phyloP scores from a whole-genome alignment of 2,888 invertebrate genomes.

The Odontocolon sp. region DNA sequence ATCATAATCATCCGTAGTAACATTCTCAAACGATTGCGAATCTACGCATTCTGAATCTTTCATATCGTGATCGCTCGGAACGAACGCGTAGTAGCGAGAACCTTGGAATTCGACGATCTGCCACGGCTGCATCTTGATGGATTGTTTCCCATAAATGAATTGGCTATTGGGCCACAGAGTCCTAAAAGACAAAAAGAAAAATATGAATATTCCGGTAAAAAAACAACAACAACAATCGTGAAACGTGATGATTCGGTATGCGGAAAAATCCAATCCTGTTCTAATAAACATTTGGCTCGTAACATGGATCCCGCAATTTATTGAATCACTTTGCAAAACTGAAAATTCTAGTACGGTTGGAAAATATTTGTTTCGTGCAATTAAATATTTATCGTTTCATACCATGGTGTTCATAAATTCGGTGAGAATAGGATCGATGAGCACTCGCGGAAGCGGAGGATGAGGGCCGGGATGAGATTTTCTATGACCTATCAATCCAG shows the following conservation, averaged over 20 bases:
- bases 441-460: slow-evolving; percentile 75
- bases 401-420: slow-evolving; percentile 62
- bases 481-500: slow-evolving; percentile 77
- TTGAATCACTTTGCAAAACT: no score
- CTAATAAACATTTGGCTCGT: no score
- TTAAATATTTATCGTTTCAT: no score
- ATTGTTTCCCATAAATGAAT: slow-evolving; percentile 70
- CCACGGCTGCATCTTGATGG: slow-evolving; percentile 72
- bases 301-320: no score
- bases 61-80: slow-evolving; percentile 61
- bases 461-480: slow-evolving; percentile 77
- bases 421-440: slow-evolving; percentile 75
- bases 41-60: background rate
- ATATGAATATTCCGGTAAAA: background rate
- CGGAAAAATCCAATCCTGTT: no score
- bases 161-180: slow-evolving; percentile 59
- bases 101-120: slow-evolving; percentile 73
- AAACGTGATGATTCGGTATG: no score
- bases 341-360: no score
- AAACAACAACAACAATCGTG: background rate
- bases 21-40: no score
- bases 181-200: slow-evolving; percentile 36
- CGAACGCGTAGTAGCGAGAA: slow-evolving; percentile 71
- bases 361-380: slow-evolving; percentile 8
- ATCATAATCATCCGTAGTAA: no score